Base-by-base conservation (phyloP, 1,140 invertebrate genomes). In the Dendrolimus punctatus region DNA sequence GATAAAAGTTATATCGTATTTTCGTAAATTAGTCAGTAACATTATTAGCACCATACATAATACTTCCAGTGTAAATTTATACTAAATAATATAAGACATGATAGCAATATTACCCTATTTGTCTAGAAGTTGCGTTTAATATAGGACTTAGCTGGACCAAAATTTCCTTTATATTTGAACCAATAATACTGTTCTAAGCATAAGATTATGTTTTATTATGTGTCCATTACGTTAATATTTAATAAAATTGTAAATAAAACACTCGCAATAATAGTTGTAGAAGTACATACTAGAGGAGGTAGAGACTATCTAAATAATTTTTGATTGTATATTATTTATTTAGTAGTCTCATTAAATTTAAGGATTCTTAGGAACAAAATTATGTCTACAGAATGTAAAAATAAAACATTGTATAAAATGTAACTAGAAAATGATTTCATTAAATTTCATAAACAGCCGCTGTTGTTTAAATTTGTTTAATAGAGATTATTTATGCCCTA, bases 71-170 rank as follows among this genome's bases (percentile, higher is more conserved):
- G 43, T 45, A 39, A n/a, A 23, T 38, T 48, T 38, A 48, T 48
- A 4, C n/a, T 38, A 23, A 23, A 23, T 23, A 23, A 23, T 23
- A 23, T 23, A 23, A 23, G 23, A 23, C 23, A 23, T 23, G 48
- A 75, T 73, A 77, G 74, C 76, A 74, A 76, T 76, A 76, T 76
- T 58, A 66, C 68, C 57, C 72, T 67, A 69, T 67, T 73, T 67
- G 63, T 68, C 62, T 80, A 83, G 73, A 69, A 76, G 66, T 75
- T 82, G 73, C 73, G 68, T 72, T 80, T 80, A 80, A 76, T 73
- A 52, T 81, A 83, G 80, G 69, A 76, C 74, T 81, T 83, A 83
- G 82, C 80, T 83, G 82, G 82, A 85, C 82, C 82, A 85, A 85
- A 85, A 82, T 79, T 81, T 79, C 74, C 64, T 78, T 80, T 82